phyloP scores from a whole-genome alignment of 2,797 vertebrate species.

The Sternarchorhynchus goeldii region DNA sequence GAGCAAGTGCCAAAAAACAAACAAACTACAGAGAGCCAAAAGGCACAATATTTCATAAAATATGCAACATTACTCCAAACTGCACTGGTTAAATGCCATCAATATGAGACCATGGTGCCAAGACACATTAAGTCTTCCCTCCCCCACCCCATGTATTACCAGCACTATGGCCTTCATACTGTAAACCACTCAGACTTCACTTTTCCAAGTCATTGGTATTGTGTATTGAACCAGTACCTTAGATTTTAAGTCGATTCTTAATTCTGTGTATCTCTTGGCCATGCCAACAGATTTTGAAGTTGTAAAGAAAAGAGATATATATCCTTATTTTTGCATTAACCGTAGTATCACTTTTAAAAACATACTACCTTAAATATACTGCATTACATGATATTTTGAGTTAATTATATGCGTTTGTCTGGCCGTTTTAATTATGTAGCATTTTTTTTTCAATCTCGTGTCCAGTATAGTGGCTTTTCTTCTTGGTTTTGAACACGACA shows the following conservation, averaged over 20 bases:
- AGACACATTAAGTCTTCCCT: background rate
- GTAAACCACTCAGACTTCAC: background rate
- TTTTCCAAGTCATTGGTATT: background rate
- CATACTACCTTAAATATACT: conserved; percentile 5
- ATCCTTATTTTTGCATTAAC: conserved; percentile 22
- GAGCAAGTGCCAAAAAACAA: no score
- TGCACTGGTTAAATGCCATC: no score
- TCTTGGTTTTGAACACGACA: conserved; percentile 50
- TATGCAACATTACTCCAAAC: no score
- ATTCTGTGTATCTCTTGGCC: no score
- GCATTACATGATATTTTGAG: background rate
- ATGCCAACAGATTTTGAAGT: background rate
- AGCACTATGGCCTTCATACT: background rate
- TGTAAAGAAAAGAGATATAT: background rate
- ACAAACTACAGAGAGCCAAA: no score
- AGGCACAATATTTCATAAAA: no score
- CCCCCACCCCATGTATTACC: background rate
- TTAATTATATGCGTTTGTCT: conserved; percentile 47
- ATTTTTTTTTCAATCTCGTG: conserved; percentile 50
- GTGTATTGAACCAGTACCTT: background rate
- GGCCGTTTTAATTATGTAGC: conserved; percentile 66
- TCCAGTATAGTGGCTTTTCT: conserved; percentile 39
- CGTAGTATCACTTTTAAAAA: conserved; percentile 9
- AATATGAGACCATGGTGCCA: background rate
- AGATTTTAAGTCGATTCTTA: no score